These are phyloP conservation scores for Artibeus jamaicensis DNA, from an alignment of 2,797 vertebrate genomes.

Conservation along the genomic window DNA sequence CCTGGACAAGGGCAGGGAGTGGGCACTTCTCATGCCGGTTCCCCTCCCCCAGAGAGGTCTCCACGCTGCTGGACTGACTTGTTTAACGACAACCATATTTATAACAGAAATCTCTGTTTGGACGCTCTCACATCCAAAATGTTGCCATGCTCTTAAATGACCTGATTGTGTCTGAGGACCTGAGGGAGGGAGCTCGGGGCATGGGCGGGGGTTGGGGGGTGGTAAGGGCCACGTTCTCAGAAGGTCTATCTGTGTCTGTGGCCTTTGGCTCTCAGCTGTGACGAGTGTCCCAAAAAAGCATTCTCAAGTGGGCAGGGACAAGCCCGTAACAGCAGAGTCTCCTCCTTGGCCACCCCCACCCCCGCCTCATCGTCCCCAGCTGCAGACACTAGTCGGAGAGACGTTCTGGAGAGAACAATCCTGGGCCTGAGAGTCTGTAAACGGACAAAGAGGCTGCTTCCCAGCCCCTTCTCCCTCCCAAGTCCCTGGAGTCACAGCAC, in stretches of 20 bases:
- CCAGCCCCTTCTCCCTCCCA: neutral
- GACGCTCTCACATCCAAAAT: neutral
- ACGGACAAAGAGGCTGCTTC: neutral
- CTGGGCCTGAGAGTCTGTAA: neutral
- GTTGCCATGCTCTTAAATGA: neutral
- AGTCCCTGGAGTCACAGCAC: neutral
- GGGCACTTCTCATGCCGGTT: too few species aligned
- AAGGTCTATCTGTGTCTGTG: rapidly evolving
- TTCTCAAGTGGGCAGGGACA: neutral
- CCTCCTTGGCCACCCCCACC: neutral
- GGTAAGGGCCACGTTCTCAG: neutral
- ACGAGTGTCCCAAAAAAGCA: neutral
- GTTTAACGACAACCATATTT: neutral
- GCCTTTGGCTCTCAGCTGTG: neutral
- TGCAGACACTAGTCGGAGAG: neutral
- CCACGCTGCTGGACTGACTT: neutral
- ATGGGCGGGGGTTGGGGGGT: too few species aligned
- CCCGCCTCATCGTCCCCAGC: neutral
- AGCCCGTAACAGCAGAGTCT: neutral
- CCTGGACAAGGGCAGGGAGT: neutral
- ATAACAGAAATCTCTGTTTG: neutral
- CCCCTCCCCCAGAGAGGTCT: too few species aligned
- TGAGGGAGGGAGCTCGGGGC: neutral
- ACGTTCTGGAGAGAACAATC: neutral
- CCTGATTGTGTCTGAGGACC: neutral